These are phyloP conservation scores for Adelges cooleyi DNA, from an alignment of 1,140 invertebrate genomes.

Conservation along the genomic window DNA sequence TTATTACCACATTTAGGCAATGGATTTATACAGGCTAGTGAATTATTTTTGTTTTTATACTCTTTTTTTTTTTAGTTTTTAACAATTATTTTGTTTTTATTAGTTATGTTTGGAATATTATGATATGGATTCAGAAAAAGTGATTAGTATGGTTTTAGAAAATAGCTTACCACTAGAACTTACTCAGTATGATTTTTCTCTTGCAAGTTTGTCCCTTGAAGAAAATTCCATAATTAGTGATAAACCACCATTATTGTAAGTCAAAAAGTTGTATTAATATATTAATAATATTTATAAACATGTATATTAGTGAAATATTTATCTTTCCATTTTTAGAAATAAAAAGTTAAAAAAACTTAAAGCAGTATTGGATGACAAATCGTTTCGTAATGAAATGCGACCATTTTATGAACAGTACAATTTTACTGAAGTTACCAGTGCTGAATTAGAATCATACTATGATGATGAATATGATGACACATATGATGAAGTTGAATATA, in stretches of 20 bases:
- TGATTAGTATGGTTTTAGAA: constrained; percentile 19
- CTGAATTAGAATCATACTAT: constrained; percentile 25
- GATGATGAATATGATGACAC: constrained; percentile 25
- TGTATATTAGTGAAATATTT: too few relatives aligned
- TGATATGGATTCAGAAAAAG: constrained; percentile 24
- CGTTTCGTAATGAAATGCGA: constrained; percentile 21
- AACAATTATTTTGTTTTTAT: not conserved
- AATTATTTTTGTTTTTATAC: not conserved
- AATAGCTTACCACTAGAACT: not conserved
- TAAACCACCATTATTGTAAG: too few relatives aligned
- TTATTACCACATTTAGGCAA: constrained; percentile 11
- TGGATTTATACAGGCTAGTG: constrained; percentile 3
- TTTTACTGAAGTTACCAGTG: constrained; percentile 12
- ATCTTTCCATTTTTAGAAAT: not conserved
- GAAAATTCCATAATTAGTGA: not conserved
- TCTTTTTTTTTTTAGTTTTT: not conserved
- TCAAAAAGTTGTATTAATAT: too few relatives aligned
- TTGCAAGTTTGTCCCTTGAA: not conserved
- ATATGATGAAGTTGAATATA: constrained; percentile 26
- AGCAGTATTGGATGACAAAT: constrained; percentile 14
- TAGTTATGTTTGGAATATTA: constrained; percentile 22
- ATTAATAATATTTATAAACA: too few relatives aligned
- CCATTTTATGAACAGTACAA: constrained; percentile 22
- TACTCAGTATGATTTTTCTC: constrained; percentile 1
- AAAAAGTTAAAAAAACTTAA: constrained; percentile 19